A percentile compares a stretch with the other conserved stretches of the same genome.
Evolutionary conservation across 2,888 invertebrate species (phyloP).

Genomic region (Chaetoderma sp.): DNA sequence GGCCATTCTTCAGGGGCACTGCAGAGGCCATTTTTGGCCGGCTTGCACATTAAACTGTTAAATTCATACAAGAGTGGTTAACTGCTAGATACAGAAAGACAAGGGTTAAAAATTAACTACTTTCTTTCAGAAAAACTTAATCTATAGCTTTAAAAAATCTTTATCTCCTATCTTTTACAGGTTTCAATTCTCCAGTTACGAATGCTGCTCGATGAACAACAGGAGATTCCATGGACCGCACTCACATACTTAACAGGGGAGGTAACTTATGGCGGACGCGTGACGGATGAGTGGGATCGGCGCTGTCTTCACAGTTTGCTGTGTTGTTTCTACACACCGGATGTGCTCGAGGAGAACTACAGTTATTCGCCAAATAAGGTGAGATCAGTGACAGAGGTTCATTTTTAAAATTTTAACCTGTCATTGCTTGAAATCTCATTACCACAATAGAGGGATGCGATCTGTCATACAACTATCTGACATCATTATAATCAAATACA

Average conservation of each 20-base stretch:
- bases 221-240: conserved; percentile 65
- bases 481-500: neutral
- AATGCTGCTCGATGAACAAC: conserved; percentile 58
- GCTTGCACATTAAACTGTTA: too few species aligned
- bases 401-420: neutral
- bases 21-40: too few species aligned
- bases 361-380: conserved; percentile 61
- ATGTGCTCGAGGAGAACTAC: conserved; percentile 54
- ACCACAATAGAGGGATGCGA: neutral
- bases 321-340: conserved; percentile 60
- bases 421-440: neutral
- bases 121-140: too few species aligned
- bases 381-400: conserved; percentile 7
- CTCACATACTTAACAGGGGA: conserved; percentile 66
- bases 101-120: too few species aligned
- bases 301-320: conserved; percentile 65
- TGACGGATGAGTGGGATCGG: conserved; percentile 68
- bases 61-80: too few species aligned
- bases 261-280: conserved; percentile 68
- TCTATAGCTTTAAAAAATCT: too few species aligned
- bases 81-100: too few species aligned
- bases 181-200: conserved; percentile 66
- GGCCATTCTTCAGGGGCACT: too few species aligned
- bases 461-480: neutral
- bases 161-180: conserved; percentile 45